These are phyloP conservation scores for Parotocinclus haroldoi DNA, from an alignment of 2,797 vertebrate species.

Conservation along the genomic window DNA sequence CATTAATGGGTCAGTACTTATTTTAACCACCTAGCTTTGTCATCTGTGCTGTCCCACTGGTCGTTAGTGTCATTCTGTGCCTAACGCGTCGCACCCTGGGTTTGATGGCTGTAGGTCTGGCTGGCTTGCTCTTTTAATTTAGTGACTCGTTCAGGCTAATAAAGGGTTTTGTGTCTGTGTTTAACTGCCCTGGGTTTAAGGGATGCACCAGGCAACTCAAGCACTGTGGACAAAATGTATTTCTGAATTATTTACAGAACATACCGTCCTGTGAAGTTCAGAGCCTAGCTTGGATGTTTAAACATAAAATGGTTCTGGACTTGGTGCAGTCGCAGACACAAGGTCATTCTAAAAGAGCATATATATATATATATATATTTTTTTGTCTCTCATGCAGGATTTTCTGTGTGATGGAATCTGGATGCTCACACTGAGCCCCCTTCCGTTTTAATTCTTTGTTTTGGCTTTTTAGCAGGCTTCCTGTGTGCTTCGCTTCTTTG, in stretches of 20 bases:
- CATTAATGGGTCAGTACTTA: constrained; percentile 6
- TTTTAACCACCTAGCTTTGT: constrained; percentile 15
- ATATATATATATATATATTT: constrained; percentile 49
- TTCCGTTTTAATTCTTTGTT: constrained; percentile 40
- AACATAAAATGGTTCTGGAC: constrained; percentile 50
- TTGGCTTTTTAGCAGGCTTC: constrained; percentile 64
- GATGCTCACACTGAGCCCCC: constrained; percentile 29
- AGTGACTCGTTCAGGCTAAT: constrained; percentile 71
- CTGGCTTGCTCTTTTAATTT: constrained; percentile 60
- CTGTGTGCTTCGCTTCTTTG: constrained; percentile 65
- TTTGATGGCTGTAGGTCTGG: constrained; percentile 56
- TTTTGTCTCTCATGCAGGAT: constrained; percentile 49
- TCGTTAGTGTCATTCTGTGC: constrained; percentile 29
- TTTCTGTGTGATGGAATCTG: constrained; percentile 58
- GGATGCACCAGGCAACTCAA: constrained; percentile 27
- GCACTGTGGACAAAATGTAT: constrained; percentile 14
- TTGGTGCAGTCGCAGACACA: constrained; percentile 78
- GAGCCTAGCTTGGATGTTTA: constrained; percentile 45
- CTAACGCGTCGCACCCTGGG: constrained; percentile 37
- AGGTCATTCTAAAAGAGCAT: constrained; percentile 58
- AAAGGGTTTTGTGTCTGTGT: constrained; percentile 78
- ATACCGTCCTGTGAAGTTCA: constrained; percentile 29
- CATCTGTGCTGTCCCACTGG: constrained; percentile 17
- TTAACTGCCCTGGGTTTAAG: constrained; percentile 69
- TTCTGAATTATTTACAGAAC: constrained; percentile 11